Percentiles rank a stretch among this genome's conserved stretches.
phyloP scores from a whole-genome alignment of 2,888 invertebrate species.

The Idaea straminata region DNA sequence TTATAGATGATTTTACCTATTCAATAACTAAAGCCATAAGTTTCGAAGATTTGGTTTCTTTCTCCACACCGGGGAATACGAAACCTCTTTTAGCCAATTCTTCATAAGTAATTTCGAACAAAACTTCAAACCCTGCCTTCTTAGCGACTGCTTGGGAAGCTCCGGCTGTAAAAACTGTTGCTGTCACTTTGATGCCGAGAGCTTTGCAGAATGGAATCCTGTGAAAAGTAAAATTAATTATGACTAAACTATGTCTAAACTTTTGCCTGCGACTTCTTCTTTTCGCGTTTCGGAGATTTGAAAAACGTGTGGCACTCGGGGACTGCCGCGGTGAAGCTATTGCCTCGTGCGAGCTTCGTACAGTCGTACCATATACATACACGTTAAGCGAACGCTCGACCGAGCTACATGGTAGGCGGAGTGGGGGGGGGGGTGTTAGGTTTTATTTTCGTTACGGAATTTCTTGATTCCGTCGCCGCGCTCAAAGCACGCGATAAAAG shows the following conservation, averaged over 20 bases:
- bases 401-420: too few relatives aligned
- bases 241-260: constrained; percentile 8
- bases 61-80: constrained; percentile 61
- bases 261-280: too few relatives aligned
- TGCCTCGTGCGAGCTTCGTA: too few relatives aligned
- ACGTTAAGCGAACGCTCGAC: too few relatives aligned
- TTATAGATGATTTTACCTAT: constrained; percentile 21
- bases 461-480: too few relatives aligned
- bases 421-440: too few relatives aligned
- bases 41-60: constrained; percentile 65
- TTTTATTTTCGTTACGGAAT: too few relatives aligned
- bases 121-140: constrained; percentile 68
- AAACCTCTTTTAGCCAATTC: constrained; percentile 66
- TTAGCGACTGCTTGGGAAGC: constrained; percentile 74
- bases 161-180: constrained; percentile 76
- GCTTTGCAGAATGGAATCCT: constrained; percentile 76
- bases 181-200: constrained; percentile 66
- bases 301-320: too few relatives aligned
- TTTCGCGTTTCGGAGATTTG: too few relatives aligned
- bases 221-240: constrained; percentile 25
- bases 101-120: constrained; percentile 66
- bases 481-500: too few relatives aligned
- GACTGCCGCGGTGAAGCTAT: too few relatives aligned
- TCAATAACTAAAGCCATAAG: constrained; percentile 64
- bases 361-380: too few relatives aligned